Conservation (phyloP, 1,140 invertebrate genomes). For the Habropoda laboriosa region DNA sequence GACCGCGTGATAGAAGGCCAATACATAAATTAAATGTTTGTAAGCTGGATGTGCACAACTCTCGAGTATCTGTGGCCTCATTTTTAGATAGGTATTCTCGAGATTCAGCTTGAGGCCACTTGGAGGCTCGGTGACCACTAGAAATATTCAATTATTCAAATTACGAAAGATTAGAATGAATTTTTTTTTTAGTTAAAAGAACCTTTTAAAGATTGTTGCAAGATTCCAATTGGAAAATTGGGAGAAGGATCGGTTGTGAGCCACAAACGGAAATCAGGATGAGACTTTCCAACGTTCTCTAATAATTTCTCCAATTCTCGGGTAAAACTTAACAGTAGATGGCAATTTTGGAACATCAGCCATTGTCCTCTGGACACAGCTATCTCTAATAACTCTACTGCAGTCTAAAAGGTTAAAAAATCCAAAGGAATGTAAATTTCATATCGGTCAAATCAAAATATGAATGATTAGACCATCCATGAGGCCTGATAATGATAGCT, state of each 20-base stretch:
- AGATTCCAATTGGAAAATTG: slow-evolving; percentile 92
- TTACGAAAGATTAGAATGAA: neutral
- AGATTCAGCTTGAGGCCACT: slow-evolving; percentile 95
- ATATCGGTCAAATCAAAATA: too few relatives aligned
- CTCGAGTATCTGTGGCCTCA: slow-evolving; percentile 86
- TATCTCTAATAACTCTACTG: slow-evolving; percentile 87
- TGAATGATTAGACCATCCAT: too few relatives aligned
- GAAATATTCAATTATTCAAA: too few relatives aligned
- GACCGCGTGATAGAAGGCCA: slow-evolving; percentile 95
- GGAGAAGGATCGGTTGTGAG: slow-evolving; percentile 93
- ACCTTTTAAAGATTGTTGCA: slow-evolving; percentile 93
- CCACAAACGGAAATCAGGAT: slow-evolving; percentile 96
- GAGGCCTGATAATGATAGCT: too few relatives aligned
- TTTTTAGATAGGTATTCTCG: slow-evolving; percentile 93
- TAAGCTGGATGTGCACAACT: slow-evolving; percentile 88
- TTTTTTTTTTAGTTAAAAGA: neutral
- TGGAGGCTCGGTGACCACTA: slow-evolving; percentile 94
- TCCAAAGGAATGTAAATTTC: neutral
- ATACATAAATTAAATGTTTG: slow-evolving; percentile 90
- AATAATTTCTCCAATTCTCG: slow-evolving; percentile 91
- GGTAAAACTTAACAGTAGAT: slow-evolving; percentile 91
- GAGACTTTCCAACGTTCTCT: slow-evolving; percentile 89
- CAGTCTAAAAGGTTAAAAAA: slow-evolving; percentile 81
- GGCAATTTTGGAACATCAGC: slow-evolving; percentile 95
- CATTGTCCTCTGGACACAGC: slow-evolving; percentile 91